These are phyloP conservation scores for Halcyon badia DNA, from an alignment of 2,797 vertebrate species.

Conservation along the genomic window DNA sequence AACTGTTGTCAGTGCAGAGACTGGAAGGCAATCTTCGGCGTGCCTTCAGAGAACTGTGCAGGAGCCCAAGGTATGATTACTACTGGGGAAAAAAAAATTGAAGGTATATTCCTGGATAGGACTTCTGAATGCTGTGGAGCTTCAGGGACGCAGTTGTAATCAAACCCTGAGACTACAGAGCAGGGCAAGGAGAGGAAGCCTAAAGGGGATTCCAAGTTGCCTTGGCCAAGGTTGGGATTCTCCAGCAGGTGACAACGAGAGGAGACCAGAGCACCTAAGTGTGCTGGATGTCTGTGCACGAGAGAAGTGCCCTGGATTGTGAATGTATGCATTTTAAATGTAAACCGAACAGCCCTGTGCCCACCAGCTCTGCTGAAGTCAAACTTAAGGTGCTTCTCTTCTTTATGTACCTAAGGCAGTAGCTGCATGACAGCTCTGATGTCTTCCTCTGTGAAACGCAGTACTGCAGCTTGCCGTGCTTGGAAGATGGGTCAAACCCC, in stretches of 20 bases:
- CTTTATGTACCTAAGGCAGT: not conserved
- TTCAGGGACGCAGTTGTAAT: not conserved
- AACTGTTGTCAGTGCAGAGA: not conserved
- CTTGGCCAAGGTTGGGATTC: not conserved
- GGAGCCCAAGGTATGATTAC: not conserved
- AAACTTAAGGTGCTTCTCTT: fast-evolving
- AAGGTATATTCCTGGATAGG: not conserved
- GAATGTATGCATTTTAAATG: not conserved
- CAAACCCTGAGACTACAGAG: not conserved
- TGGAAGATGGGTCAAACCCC: not conserved
- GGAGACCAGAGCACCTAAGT: not conserved
- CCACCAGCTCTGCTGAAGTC: not conserved
- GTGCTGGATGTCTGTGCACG: not conserved
- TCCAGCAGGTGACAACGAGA: not conserved
- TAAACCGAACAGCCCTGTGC: not conserved
- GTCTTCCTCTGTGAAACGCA: not conserved
- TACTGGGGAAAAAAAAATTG: not conserved
- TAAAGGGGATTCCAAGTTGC: not conserved
- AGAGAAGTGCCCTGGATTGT: not conserved
- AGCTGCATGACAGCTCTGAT: not conserved
- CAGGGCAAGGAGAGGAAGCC: not conserved
- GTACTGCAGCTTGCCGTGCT: not conserved
- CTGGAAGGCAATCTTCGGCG: not conserved
- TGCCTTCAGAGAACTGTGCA: not conserved
- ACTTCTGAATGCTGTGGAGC: not conserved